Base-by-base conservation (phyloP, 2,113 vertebrate genomes). In the Pogonocichla stellata region DNA sequence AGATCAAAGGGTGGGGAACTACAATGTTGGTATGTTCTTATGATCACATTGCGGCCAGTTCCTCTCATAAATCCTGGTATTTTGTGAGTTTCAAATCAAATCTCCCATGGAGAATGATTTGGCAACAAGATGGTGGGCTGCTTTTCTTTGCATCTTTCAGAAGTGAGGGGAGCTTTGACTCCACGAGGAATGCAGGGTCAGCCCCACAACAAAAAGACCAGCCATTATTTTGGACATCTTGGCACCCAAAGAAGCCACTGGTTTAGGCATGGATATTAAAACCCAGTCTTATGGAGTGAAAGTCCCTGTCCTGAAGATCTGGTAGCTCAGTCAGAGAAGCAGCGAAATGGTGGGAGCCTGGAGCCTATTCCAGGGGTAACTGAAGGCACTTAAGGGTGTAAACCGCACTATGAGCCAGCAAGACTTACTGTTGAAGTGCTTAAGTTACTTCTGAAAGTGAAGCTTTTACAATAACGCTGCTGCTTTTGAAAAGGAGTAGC, bases 1-100 rank as follows among this genome's bases (percentile, higher is more conserved):
- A 74, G 93, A 96, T 94, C 95, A 96, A 96, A 97, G 90, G 8
- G 57, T 83, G 82, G 56, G 80, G 86, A 93, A 53, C 79, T 88
- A 60, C 82, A 78, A 38, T 1, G 3, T 25, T 64, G 80, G 60
- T 80, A 38, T 77, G 58, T 74, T 88, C 82, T 83, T 95, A 80
- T 42, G 69, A 88, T 78, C 69, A 15, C 57, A 8, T 67, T 75
- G 75, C 13, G 33, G 69, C 82, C 86, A 80, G 77, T 75, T 86
- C 65, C 73, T 91, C 90, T 90, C 48, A 62, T 83, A 93, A 95
- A 92, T 90, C n/a, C 42, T 20, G 31, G 60, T 64, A 71, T 86
- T 92, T 86, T 45, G 33, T 50, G 90, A 91, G 48, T 69, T 77
- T 88, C 61, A 67, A 57, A 74, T 86, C 80, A 40, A 69, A 70